phyloP scores from a whole-genome alignment of 2,113 vertebrate species.

The Eclectus roratus region DNA sequence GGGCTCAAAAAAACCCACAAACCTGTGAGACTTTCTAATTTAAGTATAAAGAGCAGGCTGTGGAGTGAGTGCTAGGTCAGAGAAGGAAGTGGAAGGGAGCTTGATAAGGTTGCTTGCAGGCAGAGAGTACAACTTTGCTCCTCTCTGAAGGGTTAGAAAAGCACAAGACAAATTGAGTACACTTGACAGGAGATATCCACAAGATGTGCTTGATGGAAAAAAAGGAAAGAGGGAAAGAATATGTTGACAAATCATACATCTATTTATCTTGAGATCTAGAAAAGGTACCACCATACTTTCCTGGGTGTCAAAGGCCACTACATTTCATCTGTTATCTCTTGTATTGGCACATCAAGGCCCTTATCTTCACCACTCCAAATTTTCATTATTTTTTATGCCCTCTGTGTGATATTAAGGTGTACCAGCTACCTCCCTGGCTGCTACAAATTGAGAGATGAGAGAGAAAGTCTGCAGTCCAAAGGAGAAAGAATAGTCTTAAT shows the following conservation, averaged over 20 bases:
- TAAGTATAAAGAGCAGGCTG: neutral
- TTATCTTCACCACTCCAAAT: neutral
- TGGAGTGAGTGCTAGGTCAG: neutral
- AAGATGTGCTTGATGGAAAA: neutral
- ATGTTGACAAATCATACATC: neutral
- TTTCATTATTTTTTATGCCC: neutral
- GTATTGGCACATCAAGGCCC: neutral
- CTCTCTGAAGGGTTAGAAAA: neutral
- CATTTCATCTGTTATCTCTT: neutral
- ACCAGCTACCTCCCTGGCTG: neutral
- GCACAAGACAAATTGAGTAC: neutral
- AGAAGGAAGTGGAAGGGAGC: neutral
- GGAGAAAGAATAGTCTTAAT: neutral
- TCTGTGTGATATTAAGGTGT: neutral
- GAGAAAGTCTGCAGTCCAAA: neutral
- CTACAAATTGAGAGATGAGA: neutral
- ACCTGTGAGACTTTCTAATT: neutral
- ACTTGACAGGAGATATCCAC: neutral
- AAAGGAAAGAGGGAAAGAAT: neutral
- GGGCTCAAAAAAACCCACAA: neutral
- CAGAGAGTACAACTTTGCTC: neutral
- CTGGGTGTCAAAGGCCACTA: neutral
- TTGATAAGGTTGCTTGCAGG: neutral
- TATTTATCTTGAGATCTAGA: neutral
- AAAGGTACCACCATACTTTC: neutral